These are phyloP conservation scores for Cacoxenus indagator DNA, from an alignment of 2,888 invertebrate species.

Conservation along the genomic window DNA sequence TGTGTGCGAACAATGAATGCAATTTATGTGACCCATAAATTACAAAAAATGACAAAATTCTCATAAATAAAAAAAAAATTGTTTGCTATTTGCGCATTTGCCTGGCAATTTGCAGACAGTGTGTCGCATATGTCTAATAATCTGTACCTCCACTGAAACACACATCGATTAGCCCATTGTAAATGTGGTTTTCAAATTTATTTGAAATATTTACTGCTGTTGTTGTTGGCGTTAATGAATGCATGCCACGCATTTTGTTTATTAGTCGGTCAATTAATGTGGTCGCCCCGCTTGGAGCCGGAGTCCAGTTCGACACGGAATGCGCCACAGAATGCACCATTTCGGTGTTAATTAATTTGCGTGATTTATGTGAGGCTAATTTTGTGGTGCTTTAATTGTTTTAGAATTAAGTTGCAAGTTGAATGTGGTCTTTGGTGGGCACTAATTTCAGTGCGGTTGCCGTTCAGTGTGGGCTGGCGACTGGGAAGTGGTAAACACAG, in stretches of 20 bases:
- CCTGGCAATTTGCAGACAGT: no score
- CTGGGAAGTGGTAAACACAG: no score
- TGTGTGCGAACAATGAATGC: not conserved
- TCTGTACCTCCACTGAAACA: no score
- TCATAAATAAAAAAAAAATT: not conserved
- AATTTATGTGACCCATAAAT: not conserved
- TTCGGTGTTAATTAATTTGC: constrained; percentile 45
- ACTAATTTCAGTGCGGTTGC: no score
- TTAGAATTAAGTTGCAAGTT: not conserved
- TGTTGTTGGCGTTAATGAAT: constrained; percentile 34
- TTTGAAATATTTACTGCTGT: constrained; percentile 4
- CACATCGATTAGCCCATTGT: no score
- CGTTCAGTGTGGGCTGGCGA: no score
- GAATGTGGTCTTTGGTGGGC: no score
- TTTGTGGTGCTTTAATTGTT: not conserved
- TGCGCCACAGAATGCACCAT: constrained; percentile 9
- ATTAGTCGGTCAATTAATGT: constrained; percentile 45
- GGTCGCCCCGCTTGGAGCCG: constrained; percentile 22
- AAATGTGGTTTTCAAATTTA: not conserved
- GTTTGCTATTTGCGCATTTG: not conserved
- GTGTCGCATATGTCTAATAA: no score
- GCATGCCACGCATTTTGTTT: constrained; percentile 38
- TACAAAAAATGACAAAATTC: not conserved
- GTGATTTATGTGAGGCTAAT: constrained; percentile 38
- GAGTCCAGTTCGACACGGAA: not conserved